Evolutionary conservation across 1,140 invertebrate genomes (phyloP).

Genomic region (Drosophila baimaii): DNA sequence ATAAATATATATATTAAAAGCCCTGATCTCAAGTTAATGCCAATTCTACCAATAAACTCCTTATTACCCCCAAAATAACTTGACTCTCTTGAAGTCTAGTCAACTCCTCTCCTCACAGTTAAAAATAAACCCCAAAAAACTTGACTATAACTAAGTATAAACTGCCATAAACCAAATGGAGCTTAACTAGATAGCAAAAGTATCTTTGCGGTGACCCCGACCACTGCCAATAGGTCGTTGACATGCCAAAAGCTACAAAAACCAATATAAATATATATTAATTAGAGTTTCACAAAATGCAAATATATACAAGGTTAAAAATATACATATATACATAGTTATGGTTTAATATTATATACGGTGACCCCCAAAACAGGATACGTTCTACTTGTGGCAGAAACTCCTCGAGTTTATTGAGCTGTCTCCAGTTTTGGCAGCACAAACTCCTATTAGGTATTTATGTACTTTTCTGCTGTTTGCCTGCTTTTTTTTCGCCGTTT

Average conservation of each 20-base stretch:
- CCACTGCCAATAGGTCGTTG: constrained; percentile 28
- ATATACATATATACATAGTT: neutral
- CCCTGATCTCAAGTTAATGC: too few species aligned
- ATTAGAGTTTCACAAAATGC: constrained; percentile 9
- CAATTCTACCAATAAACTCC: too few species aligned
- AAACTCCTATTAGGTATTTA: constrained; percentile 20
- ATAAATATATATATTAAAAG: too few species aligned
- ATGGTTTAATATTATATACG: too few species aligned
- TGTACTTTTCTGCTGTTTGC: constrained; percentile 23
- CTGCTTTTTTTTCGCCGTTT: constrained; percentile 20
- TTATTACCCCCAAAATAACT: too few species aligned
- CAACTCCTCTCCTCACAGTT: too few species aligned
- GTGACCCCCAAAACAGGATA: constrained; percentile 15
- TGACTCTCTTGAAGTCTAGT: too few species aligned
- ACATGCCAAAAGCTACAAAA: constrained; percentile 5
- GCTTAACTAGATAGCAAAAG: neutral
- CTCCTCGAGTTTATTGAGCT: constrained; percentile 27
- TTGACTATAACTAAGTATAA: neutral
- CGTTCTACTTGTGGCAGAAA: neutral
- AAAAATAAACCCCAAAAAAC: neutral
- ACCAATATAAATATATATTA: neutral
- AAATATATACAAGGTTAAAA: constrained; percentile 12
- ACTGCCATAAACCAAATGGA: neutral
- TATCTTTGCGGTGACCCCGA: constrained; percentile 6
- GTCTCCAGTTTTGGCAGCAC: constrained; percentile 22